A percentile compares a stretch with the other conserved stretches of the same genome.
These are phyloP conservation scores for Pantherophis alleghaniensis DNA, from an alignment of 2,797 vertebrate genomes.

Conservation along the genomic window DNA sequence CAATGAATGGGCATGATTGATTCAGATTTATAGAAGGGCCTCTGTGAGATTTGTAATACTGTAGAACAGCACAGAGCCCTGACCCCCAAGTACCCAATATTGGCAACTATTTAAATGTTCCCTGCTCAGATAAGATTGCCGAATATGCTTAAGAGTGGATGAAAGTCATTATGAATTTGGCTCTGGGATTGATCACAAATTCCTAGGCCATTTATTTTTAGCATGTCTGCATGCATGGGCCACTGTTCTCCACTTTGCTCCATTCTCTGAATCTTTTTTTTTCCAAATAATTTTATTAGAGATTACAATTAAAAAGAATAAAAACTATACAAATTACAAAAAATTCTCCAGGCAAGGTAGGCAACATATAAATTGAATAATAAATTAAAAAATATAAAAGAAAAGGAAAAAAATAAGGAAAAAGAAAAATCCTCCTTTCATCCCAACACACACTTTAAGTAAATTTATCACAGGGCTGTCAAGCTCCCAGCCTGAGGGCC, in stretches of 20 bases:
- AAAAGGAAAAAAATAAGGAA: not conserved
- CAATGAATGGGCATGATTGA: not conserved
- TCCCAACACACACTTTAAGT: not conserved
- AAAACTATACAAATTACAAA: not conserved
- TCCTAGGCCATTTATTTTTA: not conserved
- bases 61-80: not conserved
- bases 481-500: too few relatives aligned
- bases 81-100: not conserved
- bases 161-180: not conserved
- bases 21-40: not conserved
- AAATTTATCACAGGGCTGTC: too few relatives aligned
- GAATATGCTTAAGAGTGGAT: not conserved
- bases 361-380: not conserved
- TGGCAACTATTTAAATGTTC: not conserved
- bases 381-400: not conserved
- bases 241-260: not conserved
- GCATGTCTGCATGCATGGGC: not conserved
- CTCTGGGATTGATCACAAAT: not conserved
- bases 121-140: not conserved
- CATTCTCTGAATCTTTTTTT: not conserved
- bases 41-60: not conserved
- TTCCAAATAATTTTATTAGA: not conserved
- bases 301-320: not conserved
- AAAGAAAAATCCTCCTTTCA: not conserved
- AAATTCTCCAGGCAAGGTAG: not conserved